These are phyloP conservation scores for Emys orbicularis DNA, from an alignment of 2,797 vertebrate species.

Conservation along the genomic window DNA sequence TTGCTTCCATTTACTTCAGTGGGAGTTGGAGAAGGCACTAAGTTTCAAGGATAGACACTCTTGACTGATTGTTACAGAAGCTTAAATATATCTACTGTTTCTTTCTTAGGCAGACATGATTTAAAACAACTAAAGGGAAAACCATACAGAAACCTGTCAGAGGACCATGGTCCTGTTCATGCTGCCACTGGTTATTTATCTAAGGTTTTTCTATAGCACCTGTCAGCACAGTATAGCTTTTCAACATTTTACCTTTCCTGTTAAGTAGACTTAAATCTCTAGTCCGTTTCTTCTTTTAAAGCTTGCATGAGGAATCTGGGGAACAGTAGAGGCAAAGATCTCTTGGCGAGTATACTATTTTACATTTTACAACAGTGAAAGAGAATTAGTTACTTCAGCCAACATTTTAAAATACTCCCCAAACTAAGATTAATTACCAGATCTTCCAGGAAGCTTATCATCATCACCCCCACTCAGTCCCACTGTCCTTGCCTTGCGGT, in stretches of 20 bases:
- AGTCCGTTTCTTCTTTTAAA: background rate
- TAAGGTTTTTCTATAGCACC: background rate
- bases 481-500: constrained; percentile 20
- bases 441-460: constrained; percentile 56
- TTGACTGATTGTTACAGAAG: background rate
- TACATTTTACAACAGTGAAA: background rate
- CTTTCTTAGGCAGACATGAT: background rate
- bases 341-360: background rate
- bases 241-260: background rate
- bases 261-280: background rate
- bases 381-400: constrained; percentile 3
- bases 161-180: background rate
- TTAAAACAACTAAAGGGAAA: constrained; percentile 1
- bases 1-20: background rate
- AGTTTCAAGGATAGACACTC: background rate
- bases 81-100: background rate
- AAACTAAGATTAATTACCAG: constrained; percentile 53
- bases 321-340: background rate
- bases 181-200: background rate
- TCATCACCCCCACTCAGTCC: background rate
- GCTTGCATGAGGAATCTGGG: background rate
- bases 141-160: background rate
- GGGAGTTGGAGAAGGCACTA: background rate
- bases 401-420: constrained; percentile 22
- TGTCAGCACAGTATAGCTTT: background rate